These are phyloP conservation scores for Crax fasciolata DNA, from an alignment of 2,797 vertebrate genomes.

Conservation along the genomic window DNA sequence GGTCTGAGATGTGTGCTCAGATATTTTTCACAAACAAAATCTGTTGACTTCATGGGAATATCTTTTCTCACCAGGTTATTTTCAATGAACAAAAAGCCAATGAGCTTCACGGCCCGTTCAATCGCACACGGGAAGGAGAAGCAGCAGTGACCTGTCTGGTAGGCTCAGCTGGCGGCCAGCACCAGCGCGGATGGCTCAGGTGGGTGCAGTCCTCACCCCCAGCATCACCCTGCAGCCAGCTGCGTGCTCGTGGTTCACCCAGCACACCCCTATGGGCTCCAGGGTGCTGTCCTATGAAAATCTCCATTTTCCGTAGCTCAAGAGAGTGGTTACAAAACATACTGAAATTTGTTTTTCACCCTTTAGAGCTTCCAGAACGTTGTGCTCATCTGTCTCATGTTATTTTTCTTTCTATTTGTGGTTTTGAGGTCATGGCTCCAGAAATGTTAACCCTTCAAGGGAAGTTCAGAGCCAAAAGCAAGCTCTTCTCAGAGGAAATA, in stretches of 20 bases:
- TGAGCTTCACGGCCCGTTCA: not conserved
- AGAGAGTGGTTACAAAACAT: constrained; percentile 50
- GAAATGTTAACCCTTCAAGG: constrained; percentile 56
- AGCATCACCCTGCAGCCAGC: not conserved
- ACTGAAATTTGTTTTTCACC: constrained; percentile 60
- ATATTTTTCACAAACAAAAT: not conserved
- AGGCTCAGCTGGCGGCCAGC: not conserved
- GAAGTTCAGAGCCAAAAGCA: constrained; percentile 42
- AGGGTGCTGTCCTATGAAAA: constrained; percentile 38
- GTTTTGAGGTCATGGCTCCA: constrained; percentile 63
- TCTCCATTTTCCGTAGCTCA: constrained; percentile 14
- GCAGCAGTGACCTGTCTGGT: not conserved
- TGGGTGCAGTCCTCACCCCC: not conserved
- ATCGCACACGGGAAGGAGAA: not conserved
- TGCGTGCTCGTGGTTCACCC: not conserved
- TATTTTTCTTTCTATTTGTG: constrained; percentile 71
- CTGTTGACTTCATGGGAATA: not conserved
- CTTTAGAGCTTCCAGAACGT: constrained; percentile 51
- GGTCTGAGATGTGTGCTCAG: not conserved
- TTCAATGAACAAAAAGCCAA: not conserved
- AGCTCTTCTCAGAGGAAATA: constrained; percentile 41
- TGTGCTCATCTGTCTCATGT: constrained; percentile 23
- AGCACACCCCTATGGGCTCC: not conserved
- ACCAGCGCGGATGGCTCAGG: not conserved
- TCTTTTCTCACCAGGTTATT: not conserved